A percentile compares a stretch with the other conserved stretches of the same genome.
phyloP scores from a whole-genome alignment of 1,140 invertebrate species.

The Cydia splendana region DNA sequence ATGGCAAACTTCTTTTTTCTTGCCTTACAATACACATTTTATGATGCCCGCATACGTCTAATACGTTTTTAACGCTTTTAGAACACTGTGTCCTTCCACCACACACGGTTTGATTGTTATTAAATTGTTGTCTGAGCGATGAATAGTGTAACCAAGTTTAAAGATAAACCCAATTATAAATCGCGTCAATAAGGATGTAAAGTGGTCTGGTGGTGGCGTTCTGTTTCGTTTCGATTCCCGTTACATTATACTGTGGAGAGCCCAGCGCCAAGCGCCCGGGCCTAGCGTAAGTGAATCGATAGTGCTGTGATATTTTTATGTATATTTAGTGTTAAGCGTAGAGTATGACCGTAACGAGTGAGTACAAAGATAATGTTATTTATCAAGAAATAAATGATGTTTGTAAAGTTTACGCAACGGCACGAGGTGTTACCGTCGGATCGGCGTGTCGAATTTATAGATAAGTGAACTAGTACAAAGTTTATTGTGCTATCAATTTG shows the following conservation, averaged over 20 bases:
- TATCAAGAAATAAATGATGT: conserved; percentile 43
- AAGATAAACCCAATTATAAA: background rate
- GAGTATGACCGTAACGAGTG: conserved; percentile 64
- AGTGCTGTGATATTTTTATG: conserved; percentile 80
- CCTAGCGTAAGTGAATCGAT: conserved; percentile 78
- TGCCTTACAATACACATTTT: too few relatives aligned
- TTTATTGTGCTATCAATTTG: conserved; percentile 29
- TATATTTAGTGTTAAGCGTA: conserved; percentile 75
- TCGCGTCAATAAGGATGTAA: too few relatives aligned
- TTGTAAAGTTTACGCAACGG: conserved; percentile 26
- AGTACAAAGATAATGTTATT: conserved; percentile 71
- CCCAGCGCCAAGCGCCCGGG: conserved; percentile 66
- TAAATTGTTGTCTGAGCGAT: too few relatives aligned
- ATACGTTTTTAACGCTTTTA: too few relatives aligned
- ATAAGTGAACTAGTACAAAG: conserved; percentile 10
- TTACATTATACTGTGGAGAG: conserved; percentile 63
- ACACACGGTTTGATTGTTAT: too few relatives aligned
- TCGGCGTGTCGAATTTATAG: conserved; percentile 31
- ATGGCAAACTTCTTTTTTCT: too few relatives aligned
- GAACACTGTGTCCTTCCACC: too few relatives aligned
- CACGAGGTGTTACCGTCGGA: conserved; percentile 8
- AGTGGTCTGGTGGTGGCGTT: conserved; percentile 43
- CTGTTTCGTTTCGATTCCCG: conserved; percentile 73
- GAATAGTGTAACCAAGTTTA: too few relatives aligned
- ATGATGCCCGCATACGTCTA: too few relatives aligned